A percentile compares a stretch with the other conserved stretches of the same genome.
Evolutionary conservation across 2,113 vertebrate species (phyloP).

Genomic region (Dromiciops gliroides): DNA sequence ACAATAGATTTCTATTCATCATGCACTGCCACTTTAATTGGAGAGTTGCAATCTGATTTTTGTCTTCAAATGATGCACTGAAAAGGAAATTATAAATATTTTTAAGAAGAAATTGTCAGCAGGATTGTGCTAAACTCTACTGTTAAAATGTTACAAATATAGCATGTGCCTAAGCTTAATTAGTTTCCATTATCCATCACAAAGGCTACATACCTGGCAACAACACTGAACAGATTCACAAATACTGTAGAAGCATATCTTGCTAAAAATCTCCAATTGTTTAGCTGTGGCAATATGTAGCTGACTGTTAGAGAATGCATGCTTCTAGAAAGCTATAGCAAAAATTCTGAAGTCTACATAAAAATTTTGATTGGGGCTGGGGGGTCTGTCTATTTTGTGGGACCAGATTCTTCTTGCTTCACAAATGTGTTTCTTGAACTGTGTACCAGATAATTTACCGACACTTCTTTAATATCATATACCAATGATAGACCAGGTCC

Average conservation of each 20-base stretch:
- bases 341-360: slow-evolving; percentile 20
- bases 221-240: slow-evolving; percentile 65
- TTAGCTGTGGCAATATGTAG: slow-evolving; percentile 46
- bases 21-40: slow-evolving; percentile 76
- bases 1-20: slow-evolving; percentile 72
- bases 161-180: slow-evolving; percentile 68
- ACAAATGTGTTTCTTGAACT: slow-evolving; percentile 13
- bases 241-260: slow-evolving; percentile 25
- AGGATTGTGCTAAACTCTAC: slow-evolving; percentile 68
- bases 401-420: not conserved
- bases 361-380: slow-evolving; percentile 26
- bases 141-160: slow-evolving; percentile 71
- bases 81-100: slow-evolving; percentile 76
- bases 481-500: not conserved
- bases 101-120: slow-evolving; percentile 57
- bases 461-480: not conserved
- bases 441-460: not conserved
- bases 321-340: slow-evolving; percentile 39
- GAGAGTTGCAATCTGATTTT: slow-evolving; percentile 67
- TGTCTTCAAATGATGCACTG: slow-evolving; percentile 59
- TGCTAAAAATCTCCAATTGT: slow-evolving; percentile 62
- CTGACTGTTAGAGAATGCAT: slow-evolving; percentile 40
- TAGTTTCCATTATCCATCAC: slow-evolving; percentile 68
- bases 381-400: not conserved
- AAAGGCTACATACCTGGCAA: slow-evolving; percentile 67